A percentile compares a stretch with the other conserved stretches of the same genome.
These are phyloP conservation scores for Scalopus aquaticus DNA, from an alignment of 2,113 vertebrate species.

Conservation along the genomic window DNA sequence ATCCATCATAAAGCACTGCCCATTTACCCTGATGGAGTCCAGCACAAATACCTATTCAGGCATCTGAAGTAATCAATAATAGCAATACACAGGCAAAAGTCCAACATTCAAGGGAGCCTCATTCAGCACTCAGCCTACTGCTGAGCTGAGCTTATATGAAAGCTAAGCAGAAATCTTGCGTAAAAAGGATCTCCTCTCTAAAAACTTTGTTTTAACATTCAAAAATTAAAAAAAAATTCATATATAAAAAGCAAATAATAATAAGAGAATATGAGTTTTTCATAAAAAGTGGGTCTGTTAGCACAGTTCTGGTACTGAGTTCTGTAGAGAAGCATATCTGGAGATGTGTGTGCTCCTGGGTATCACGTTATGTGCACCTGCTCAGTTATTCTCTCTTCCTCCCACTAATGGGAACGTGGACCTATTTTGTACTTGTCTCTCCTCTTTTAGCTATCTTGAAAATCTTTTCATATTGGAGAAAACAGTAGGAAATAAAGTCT, in stretches of 20 bases:
- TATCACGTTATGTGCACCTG: not conserved
- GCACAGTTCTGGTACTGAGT: not conserved
- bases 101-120: not conserved
- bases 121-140: not conserved
- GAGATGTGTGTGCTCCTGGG: not conserved
- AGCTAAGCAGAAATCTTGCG: not conserved
- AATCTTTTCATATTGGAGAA: conserved; percentile 54
- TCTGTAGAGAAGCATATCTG: not conserved
- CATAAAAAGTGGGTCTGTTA: not conserved
- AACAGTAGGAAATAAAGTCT: conserved; percentile 48
- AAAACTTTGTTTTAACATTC: not conserved
- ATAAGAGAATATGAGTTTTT: not conserved
- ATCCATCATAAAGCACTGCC: not conserved
- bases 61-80: not conserved
- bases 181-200: not conserved
- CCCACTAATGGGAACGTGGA: not conserved
- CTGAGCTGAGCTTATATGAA: not conserved
- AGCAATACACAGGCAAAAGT: not conserved
- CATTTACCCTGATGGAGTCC: not conserved
- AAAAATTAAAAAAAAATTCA: not conserved
- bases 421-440: not conserved
- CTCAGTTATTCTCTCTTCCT: not conserved
- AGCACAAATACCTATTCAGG: not conserved
- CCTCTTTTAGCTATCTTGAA: conserved; percentile 53
- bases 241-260: not conserved